These are phyloP conservation scores for Heloderma charlesbogerti DNA, from an alignment of 2,113 vertebrate genomes.

Conservation along the genomic window DNA sequence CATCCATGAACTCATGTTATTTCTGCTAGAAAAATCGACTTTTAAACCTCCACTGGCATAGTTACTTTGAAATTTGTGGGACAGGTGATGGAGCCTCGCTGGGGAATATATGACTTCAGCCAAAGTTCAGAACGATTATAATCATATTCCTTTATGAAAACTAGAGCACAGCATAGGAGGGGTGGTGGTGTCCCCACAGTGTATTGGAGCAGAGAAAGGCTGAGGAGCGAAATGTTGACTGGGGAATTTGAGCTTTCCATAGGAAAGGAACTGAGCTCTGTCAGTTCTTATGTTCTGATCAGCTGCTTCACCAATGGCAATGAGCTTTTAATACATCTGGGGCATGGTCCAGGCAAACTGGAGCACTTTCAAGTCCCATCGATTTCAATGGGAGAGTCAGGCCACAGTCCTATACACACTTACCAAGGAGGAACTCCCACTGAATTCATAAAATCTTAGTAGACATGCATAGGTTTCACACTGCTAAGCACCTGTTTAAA, in stretches of 20 bases:
- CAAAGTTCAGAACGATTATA: constrained; percentile 64
- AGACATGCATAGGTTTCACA: background rate
- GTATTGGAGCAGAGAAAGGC: background rate
- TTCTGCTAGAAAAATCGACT: constrained; percentile 75
- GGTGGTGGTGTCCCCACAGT: background rate
- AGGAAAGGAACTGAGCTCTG: background rate
- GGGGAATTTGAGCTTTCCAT: background rate
- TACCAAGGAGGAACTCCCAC: background rate
- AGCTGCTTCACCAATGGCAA: background rate
- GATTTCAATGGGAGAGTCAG: background rate
- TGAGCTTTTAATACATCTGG: background rate
- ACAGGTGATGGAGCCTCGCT: constrained; percentile 50
- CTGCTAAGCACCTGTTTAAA: background rate
- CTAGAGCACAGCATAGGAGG: background rate
- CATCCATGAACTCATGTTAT: constrained; percentile 72
- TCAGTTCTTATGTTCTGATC: constrained; percentile 30
- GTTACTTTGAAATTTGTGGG: constrained; percentile 74
- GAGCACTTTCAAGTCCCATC: background rate
- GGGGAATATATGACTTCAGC: constrained; percentile 50
- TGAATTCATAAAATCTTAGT: background rate
- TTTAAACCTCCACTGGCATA: constrained; percentile 71
- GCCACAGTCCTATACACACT: too few relatives aligned
- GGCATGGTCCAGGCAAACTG: background rate
- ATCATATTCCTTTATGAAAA: constrained; percentile 41
- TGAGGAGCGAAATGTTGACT: background rate